Base-by-base conservation (phyloP, 2,888 invertebrate genomes). In the Heliconius erato region DNA sequence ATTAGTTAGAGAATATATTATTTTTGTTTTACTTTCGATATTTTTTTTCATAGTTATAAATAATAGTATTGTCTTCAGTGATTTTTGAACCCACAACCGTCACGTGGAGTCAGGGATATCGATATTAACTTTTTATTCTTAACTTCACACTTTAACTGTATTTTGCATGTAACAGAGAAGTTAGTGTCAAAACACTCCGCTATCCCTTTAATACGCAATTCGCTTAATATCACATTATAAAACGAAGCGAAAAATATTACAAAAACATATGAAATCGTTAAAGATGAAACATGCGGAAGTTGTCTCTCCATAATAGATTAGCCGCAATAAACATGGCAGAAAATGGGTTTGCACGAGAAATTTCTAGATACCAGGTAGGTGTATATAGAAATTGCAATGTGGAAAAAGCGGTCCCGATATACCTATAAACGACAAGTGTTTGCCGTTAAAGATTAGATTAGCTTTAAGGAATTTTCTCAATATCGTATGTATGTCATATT, bases 291-390 rank as follows among this genome's bases (percentile, higher is more conserved):
- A 83, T 16, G 79, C 74, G 81, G 80, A 84, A 83, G 79, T 80
- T n/a, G 40, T 49, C 79, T 79, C 76, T 63, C 78, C 74, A 72
- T 72, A 72, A 72, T 72, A 72, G 71, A 72, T 84, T 80, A 82
- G 49, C 74, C 65, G 79, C 79, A 84, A 84, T 83, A 82, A 79
- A 49, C 74, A 54, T 65, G 76, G 68, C 69, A 77, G 84, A 82
- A 82, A 83, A 79, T 76, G 35, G 63, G 74, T 69, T 69, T 77
- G 78, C 67, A 78, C 82, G 72, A 84, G 84, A 84, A 54, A 84
- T 82, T 79, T 71, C 82, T 76, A 76, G 84, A 84, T 82, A 82
- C 68, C 79, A 49, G 82, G 67, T 80, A 80, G 63, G 76, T 49
- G 69, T 79, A 82, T 71, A 49, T 76, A 54, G 80, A 80, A 84